Conservation (phyloP, 35 echinoderm and acorn worm species). For the Nesometra sesokonis region DNA sequence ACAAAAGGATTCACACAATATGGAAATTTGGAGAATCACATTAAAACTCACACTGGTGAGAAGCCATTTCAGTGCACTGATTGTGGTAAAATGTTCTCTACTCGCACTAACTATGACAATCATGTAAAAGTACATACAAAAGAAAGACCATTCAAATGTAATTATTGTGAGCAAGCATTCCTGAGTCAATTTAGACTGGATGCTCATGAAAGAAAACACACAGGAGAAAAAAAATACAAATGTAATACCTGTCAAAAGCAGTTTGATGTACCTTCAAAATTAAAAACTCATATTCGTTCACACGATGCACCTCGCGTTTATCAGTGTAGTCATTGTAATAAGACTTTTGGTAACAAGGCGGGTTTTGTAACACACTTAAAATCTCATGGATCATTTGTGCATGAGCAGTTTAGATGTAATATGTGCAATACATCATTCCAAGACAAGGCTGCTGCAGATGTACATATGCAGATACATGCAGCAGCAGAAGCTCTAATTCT, state of each 20-base stretch:
- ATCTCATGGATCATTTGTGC: background rate
- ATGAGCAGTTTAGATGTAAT: background rate
- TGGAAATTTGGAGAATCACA: conserved; percentile 20
- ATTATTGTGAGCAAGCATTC: conserved; percentile 5
- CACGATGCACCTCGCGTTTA: background rate
- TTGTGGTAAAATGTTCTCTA: conserved; percentile 25
- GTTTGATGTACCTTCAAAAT: background rate
- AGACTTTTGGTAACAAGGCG: background rate
- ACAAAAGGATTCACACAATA: conserved; percentile 33
- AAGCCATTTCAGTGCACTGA: conserved; percentile 19
- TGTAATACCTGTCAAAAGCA: conserved; percentile 2
- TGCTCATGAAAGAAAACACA: conserved; percentile 10
- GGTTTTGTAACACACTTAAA: background rate
- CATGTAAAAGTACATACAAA: conserved; percentile 22
- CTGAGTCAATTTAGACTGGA: background rate
- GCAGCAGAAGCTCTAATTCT: background rate
- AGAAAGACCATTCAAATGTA: conserved; percentile 7
- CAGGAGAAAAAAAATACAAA: background rate
- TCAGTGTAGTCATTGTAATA: conserved; percentile 6
- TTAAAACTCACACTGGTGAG: conserved; percentile 35
- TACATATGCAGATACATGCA: background rate
- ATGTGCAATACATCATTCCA: background rate
- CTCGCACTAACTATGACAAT: background rate
- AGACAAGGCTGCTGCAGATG: background rate
- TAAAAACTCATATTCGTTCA: background rate